Conservation (phyloP, 1,140 invertebrate genomes). For the Campodea augens region DNA sequence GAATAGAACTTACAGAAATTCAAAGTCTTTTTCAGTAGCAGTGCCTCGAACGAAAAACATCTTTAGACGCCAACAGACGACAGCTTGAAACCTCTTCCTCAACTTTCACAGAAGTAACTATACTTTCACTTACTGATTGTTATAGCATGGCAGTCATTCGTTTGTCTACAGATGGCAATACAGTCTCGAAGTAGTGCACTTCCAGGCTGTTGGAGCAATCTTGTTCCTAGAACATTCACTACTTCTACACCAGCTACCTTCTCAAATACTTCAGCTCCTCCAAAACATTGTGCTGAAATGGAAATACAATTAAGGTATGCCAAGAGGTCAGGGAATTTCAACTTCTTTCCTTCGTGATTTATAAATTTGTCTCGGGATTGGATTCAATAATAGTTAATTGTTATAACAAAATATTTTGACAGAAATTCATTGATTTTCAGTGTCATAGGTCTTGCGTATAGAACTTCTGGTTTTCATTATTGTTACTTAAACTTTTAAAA, state of each 20-base stretch:
- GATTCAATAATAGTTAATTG: too few species aligned
- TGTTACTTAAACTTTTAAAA: too few species aligned
- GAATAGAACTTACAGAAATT: neutral
- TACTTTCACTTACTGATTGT: constrained; percentile 18
- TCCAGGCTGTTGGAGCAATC: constrained; percentile 24
- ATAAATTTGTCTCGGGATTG: too few species aligned
- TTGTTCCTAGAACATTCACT: constrained; percentile 20
- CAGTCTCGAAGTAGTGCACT: constrained; percentile 28
- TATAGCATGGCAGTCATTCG: constrained; percentile 24
- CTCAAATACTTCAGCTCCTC: constrained; percentile 29
- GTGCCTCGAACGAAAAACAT: neutral
- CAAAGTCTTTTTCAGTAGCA: neutral
- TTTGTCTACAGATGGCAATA: constrained; percentile 26
- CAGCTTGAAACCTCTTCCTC: neutral
- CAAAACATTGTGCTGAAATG: constrained; percentile 26
- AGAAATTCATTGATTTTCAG: too few species aligned
- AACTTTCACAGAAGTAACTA: neutral
- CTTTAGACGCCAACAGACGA: neutral
- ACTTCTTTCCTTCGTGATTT: too few species aligned
- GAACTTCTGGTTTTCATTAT: too few species aligned
- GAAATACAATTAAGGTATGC: too few species aligned
- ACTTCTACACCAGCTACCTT: constrained; percentile 22
- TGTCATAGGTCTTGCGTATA: too few species aligned
- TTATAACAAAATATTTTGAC: too few species aligned
- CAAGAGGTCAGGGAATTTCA: too few species aligned